Evolutionary conservation across 1,140 invertebrate species (phyloP), one percentile per base, ranked within the genome.

Genomic region (Pogonomyrmex californicus): DNA sequence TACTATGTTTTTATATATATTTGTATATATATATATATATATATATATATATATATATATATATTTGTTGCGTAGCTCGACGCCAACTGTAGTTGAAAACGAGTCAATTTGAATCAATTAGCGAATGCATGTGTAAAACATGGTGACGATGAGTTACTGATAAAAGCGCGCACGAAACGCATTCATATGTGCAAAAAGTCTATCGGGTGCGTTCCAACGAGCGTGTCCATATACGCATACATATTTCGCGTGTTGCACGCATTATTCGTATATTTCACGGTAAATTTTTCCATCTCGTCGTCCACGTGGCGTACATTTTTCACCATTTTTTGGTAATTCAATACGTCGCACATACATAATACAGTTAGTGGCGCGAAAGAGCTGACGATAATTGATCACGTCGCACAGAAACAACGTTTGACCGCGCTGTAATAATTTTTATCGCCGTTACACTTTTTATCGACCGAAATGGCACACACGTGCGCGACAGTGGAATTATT

Each of bases 41-140:
- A 23, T 23, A 23, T 23, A 23, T 23, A 23, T 23, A 23, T 23
- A 23, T 23, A 23, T 47, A 44, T n/a, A 17, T 44, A 38, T 12
- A 41, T 44, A 68, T 78, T 36, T 65, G 76, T 65, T 81, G 49
- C 54, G 36, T 60, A n/a, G 51, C 36, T n/a, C 51, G 3, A 38
- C 17, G 66, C 51, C 66, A 58, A 71, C 9, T 73, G 79, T 73
- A 73, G 79, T 60, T 60, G 33, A 73, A 83, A 83, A 60, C 79
- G 68, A 83, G 79, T 83, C 79, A 83, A 83, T 83, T 83, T 83
- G 79, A 83, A 83, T 83, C 79, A 83, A 83, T 83, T 83, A 83
- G 79, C 79, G 79, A 73, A 73, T 60, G 79, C 79, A 83, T 73
- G 79, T 83, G 79, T 83, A 73, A 83, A 83, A 75, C 79, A 83